Conservation (phyloP, 2,888 invertebrate species). For the Thysanoteuthis rhombus region DNA sequence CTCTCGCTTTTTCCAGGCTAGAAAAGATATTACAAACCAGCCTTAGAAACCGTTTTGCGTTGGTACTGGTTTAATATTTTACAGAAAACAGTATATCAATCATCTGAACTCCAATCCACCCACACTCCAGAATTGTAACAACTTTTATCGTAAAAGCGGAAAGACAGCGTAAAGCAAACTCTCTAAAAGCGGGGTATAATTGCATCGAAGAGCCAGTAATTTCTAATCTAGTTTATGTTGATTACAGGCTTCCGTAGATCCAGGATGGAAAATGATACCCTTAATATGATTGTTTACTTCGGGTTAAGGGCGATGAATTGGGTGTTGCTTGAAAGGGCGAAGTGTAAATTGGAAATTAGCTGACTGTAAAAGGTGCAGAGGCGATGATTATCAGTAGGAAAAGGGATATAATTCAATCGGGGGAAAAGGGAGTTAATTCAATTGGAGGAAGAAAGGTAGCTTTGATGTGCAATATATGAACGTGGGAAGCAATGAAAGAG, state of each 20-base stretch:
- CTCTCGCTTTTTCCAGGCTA: too few species aligned
- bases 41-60: too few species aligned
- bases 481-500: background rate
- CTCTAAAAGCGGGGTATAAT: too few species aligned
- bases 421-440: background rate
- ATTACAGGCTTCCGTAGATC: background rate
- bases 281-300: background rate
- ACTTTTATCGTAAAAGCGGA: too few species aligned
- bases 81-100: too few species aligned
- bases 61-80: too few species aligned
- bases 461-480: background rate
- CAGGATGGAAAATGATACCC: background rate
- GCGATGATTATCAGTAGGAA: background rate
- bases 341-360: background rate
- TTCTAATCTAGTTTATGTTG: background rate
- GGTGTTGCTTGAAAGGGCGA: background rate
- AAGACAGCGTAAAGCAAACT: too few species aligned
- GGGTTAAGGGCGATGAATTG: background rate
- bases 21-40: too few species aligned
- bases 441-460: background rate
- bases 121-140: too few species aligned
- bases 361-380: background rate
- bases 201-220: background rate
- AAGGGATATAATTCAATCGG: background rate
- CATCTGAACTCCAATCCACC: too few species aligned